Conservation (phyloP, 1,140 invertebrate genomes). For the Macrocentrus cingulum region DNA sequence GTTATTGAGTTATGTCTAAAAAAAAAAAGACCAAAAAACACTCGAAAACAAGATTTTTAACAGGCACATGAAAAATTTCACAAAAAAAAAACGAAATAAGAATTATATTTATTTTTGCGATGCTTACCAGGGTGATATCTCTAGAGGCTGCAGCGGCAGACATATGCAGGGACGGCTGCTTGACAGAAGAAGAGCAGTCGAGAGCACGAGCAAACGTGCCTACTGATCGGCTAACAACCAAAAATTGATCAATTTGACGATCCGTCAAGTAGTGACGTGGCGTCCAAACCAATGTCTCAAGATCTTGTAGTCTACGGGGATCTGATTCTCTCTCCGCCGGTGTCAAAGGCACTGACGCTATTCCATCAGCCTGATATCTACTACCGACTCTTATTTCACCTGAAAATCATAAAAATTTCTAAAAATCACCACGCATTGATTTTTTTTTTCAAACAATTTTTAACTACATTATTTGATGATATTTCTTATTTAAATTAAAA, state of each 20-base stretch:
- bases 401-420: conserved; percentile 29
- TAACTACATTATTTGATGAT: no score
- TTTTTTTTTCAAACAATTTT: no score
- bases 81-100: no score
- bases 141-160: conserved; percentile 97
- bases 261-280: conserved; percentile 87
- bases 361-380: conserved; percentile 90
- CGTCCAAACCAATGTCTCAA: conserved; percentile 94
- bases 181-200: conserved; percentile 96
- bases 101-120: conserved; percentile 8
- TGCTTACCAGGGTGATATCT: conserved; percentile 90
- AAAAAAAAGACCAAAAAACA: no score
- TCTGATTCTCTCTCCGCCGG: conserved; percentile 72
- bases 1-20: no score
- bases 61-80: no score
- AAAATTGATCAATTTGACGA: conserved; percentile 97
- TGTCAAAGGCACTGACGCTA: conserved; percentile 44
- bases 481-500: no score
- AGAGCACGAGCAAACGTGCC: conserved; percentile 98
- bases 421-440: no score
- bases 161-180: conserved; percentile 98
- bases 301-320: conserved; percentile 70
- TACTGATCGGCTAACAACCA: conserved; percentile 95
- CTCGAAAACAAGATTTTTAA: no score
- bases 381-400: conserved; percentile 82